phyloP scores from a whole-genome alignment of 92 coral and sea anemone genomes.

The Phymanthus crucifer region DNA sequence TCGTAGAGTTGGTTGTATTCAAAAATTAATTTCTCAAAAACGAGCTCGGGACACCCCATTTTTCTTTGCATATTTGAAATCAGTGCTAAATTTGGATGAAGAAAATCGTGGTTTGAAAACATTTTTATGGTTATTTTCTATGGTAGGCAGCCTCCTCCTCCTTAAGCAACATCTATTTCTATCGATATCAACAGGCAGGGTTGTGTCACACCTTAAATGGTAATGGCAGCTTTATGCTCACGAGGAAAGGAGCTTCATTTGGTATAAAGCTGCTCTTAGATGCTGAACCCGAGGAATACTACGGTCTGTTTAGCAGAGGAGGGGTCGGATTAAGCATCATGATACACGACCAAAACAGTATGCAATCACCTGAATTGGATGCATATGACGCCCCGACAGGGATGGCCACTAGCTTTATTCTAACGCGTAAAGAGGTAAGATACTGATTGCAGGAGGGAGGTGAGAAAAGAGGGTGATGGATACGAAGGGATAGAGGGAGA shows the following conservation, averaged over 20 bases:
- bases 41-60: too few species aligned
- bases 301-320: constrained; percentile 12
- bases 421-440: constrained; percentile 10
- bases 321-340: constrained; percentile 34
- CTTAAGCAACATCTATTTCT: not conserved
- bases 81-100: too few species aligned
- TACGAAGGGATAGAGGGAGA: not conserved
- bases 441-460: not conserved
- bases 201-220: constrained; percentile 27
- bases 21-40: too few species aligned
- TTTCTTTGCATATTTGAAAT: too few species aligned
- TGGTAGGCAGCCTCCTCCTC: not conserved
- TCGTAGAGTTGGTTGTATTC: too few species aligned
- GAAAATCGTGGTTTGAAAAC: too few species aligned
- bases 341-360: constrained; percentile 7
- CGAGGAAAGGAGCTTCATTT: constrained; percentile 8
- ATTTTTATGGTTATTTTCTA: too few species aligned
- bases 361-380: not conserved
- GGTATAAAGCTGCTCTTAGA: constrained; percentile 20
- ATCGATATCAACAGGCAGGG: constrained; percentile 21
- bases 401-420: constrained; percentile 17
- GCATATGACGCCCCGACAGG: constrained; percentile 25
- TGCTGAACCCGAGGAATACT: constrained; percentile 44
- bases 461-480: not conserved
- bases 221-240: not conserved